These are phyloP conservation scores for Thelaira solivaga DNA, from an alignment of 2,888 invertebrate genomes.

Conservation along the genomic window DNA sequence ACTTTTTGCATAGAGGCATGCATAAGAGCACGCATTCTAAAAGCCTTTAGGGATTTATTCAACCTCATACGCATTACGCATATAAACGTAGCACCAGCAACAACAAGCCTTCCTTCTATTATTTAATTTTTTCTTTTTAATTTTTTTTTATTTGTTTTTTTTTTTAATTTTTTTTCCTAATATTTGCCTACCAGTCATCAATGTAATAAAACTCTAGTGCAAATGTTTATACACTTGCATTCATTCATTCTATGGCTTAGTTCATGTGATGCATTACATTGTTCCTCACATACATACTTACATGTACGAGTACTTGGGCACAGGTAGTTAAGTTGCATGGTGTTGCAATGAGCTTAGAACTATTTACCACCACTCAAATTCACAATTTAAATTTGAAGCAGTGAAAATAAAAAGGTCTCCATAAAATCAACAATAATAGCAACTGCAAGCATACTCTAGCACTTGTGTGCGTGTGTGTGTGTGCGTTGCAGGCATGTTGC, in stretches of 20 bases:
- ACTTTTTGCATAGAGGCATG: neutral
- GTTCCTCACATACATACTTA: too few species aligned
- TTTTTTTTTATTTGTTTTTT: neutral
- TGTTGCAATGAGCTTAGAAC: slow-evolving; percentile 49
- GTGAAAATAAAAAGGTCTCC: neutral
- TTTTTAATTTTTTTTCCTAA: neutral
- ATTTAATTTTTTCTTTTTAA: neutral
- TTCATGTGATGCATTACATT: slow-evolving; percentile 24
- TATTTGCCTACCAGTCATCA: slow-evolving; percentile 19
- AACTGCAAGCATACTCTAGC: neutral
- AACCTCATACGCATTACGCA: slow-evolving; percentile 27
- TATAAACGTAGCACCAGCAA: slow-evolving; percentile 12
- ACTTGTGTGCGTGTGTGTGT: neutral
- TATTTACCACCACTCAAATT: slow-evolving; percentile 49
- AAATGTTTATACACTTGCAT: slow-evolving; percentile 19
- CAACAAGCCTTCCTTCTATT: neutral
- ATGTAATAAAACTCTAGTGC: slow-evolving; percentile 30
- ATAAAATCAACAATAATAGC: slow-evolving; percentile 39
- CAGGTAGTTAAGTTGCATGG: slow-evolving; percentile 52
- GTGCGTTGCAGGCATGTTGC: neutral
- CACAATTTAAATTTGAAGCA: slow-evolving; percentile 45
- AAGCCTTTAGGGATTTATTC: slow-evolving; percentile 28
- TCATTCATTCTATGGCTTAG: slow-evolving; percentile 33
- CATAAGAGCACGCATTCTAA: slow-evolving; percentile 3
- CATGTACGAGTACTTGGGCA: too few species aligned